Conservation (phyloP, 1,140 invertebrate species). For the Ridgeia piscesae region DNA sequence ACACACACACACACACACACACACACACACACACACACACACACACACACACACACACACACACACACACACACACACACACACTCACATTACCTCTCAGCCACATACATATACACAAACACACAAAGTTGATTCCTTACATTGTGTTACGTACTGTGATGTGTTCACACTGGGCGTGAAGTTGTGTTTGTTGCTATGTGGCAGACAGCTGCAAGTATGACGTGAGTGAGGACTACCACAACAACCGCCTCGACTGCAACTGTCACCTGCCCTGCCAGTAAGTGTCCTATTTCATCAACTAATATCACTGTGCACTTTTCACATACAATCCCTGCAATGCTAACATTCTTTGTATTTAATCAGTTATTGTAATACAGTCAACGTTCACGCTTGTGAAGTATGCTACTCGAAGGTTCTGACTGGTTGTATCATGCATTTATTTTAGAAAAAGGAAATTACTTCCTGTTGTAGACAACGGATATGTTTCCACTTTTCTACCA, state of each 20-base stretch:
- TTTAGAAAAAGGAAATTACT: background rate
- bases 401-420: background rate
- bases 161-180: background rate
- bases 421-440: background rate
- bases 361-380: background rate
- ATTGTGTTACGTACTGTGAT: no score
- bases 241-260: constrained; percentile 16
- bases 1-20: no score
- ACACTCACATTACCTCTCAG: no score
- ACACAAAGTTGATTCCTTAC: no score
- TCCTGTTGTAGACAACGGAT: no score
- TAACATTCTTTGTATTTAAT: background rate
- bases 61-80: no score
- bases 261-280: constrained; percentile 18
- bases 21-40: no score
- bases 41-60: no score
- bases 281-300: background rate
- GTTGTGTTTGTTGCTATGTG: background rate
- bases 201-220: constrained; percentile 11
- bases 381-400: background rate
- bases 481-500: no score
- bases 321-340: background rate
- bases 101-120: no score
- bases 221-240: background rate
- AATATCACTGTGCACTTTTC: background rate